A percentile compares a stretch with the other conserved stretches of the same genome.
phyloP scores from a whole-genome alignment of 92 coral and sea anemone species.

The Muricea muricata region DNA sequence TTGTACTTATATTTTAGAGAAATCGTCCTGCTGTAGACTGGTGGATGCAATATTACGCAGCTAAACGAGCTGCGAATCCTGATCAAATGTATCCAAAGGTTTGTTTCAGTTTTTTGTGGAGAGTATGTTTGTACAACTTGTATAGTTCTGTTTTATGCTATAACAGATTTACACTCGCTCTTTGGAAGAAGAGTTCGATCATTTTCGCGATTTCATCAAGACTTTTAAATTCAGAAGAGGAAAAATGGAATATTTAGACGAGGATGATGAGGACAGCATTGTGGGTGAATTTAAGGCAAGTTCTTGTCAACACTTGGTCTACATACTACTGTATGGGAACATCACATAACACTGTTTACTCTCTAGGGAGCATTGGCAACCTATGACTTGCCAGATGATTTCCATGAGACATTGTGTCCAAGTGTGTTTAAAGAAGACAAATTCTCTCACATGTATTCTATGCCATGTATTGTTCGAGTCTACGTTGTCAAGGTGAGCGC shows the following conservation, averaged over 20 bases:
- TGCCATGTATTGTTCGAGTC: slow-evolving; percentile 79
- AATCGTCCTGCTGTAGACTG: too few relatives aligned
- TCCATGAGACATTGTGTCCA: slow-evolving; percentile 46
- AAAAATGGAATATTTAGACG: slow-evolving; percentile 71
- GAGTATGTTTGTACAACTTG: too few relatives aligned
- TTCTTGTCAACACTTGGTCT: background rate
- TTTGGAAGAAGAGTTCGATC: slow-evolving; percentile 70
- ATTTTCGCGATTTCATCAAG: slow-evolving; percentile 71
- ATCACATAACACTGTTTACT: background rate
- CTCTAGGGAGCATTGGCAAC: slow-evolving; percentile 83
- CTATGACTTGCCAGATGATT: slow-evolving; percentile 84
- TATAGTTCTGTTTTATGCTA: background rate
- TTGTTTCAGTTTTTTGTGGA: too few relatives aligned
- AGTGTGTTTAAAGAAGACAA: slow-evolving; percentile 46
- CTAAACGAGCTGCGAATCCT: too few relatives aligned
- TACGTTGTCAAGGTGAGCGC: slow-evolving; percentile 73
- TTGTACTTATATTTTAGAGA: too few relatives aligned
- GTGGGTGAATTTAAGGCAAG: slow-evolving; percentile 86
- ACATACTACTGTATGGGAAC: too few relatives aligned
- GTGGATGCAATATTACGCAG: too few relatives aligned
- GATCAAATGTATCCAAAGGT: too few relatives aligned
- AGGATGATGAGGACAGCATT: slow-evolving; percentile 69
- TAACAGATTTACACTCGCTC: slow-evolving; percentile 68
- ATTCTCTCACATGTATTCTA: slow-evolving; percentile 68
- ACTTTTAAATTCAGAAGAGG: slow-evolving; percentile 74